Evolutionary conservation across 1,140 invertebrate species (phyloP), one percentile per base, ranked within the genome.

Genomic region (Halictus rubicundus): DNA sequence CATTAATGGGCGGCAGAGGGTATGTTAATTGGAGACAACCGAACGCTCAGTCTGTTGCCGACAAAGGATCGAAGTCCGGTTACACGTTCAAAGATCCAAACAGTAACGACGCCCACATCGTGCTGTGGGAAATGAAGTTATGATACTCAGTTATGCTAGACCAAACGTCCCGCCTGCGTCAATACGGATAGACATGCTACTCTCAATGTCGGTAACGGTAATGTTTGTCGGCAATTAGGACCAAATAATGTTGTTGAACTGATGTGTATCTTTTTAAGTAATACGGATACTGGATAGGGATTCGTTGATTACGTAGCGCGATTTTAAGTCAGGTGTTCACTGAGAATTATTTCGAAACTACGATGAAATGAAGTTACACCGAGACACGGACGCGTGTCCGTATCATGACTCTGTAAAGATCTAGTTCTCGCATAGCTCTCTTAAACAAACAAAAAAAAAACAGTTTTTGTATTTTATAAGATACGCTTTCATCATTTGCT

Each of bases 41-140:
- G 66, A 91, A 89, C 37, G 90, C 91, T 32, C 90, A 86, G 60
- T 84, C 86, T 27, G 73, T 85, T 39, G 81, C 88, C 39, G 92
- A 94, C 21, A 91, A 92, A 65, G 87, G 78, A 73, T 89, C 89
- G 37, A 93, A 92, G 39, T 89, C 88, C 1, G 80, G 89, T 60
- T 90, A 93, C 23, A 84, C 91, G 16, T 84, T 88, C 2, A 91
- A 93, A 78, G 95, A 95, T 79, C 94, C 95, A 32, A 96, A 96
- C 86, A 95, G 94, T 85, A 96, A 95, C 84, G 97, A 98, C 93
- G 97, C 97, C 19, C 96, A 98, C 92, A 96, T 98, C 83, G 96
- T 98, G 52, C 94, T 98, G 16, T 98, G 97, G 97, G 97, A 98
- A 93, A 97, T 97, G 94, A 97, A 98, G 89, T 95, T 98, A 94